Evolutionary conservation across 2,113 vertebrate species (phyloP), one percentile per base, ranked within the genome.

Genomic region (Cryptotis parvus): DNA sequence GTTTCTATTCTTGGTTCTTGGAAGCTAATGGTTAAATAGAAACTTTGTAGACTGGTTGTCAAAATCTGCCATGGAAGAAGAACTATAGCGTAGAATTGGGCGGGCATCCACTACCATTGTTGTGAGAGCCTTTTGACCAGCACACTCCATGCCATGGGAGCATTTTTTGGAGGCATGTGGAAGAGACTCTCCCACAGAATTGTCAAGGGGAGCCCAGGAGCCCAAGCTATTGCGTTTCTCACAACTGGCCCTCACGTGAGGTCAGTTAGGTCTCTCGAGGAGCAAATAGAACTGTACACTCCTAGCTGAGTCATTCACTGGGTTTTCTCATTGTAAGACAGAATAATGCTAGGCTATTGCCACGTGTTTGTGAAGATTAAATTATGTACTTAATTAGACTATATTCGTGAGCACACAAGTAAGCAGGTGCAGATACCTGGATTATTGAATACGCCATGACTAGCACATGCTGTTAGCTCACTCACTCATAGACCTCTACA

Each of bases 301-400:
- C 72, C 41, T 20, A 5, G 27, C 26, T 75, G 76, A 72, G 35
- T 33, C 73, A 43, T n/a, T 72, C 61, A 12, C 31, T 11, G 1
- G 35, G 41, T 74, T 76, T 85, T 31, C 92, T 86, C 43, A 22
- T 63, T 85, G 27, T 66, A 72, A 89, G 90, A 37, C 7, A 10
- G 11, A 29, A 29, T 41, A 27, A 20, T 35, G 33, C 43, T 5
- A 74, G 15, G 9, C 29, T 22, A 22, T 27, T 81, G 5, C 18
- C 55, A 0, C 6, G 8, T 43, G 39, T 52, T 31, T 76, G 29
- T 37, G 39, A 77, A 27, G 31, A 80, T 31, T 55, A 22, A 26
- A 16, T 79, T 43, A 18, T 24, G 20, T 24, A 58, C 24, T 58
- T 58, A 58, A 58, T 22, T 58, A 87, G 6, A 33, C 18, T 8